These are phyloP conservation scores for Micromesistius poutassou DNA, from an alignment of 2,797 vertebrate species.

Conservation along the genomic window DNA sequence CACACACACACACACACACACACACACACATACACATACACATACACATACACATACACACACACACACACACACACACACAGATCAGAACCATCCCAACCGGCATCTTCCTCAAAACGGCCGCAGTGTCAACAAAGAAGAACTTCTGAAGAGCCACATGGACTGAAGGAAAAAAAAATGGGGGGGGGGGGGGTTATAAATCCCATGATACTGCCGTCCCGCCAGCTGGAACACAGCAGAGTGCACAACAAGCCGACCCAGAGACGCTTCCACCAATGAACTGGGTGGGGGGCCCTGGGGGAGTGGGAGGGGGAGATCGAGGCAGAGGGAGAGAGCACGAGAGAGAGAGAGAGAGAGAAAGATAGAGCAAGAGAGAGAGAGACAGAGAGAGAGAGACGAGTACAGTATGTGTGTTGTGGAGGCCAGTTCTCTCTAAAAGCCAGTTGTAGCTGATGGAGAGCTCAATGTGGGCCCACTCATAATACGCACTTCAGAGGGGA, in stretches of 20 bases:
- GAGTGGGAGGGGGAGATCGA: slow-evolving; percentile 15
- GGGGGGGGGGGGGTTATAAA: background rate
- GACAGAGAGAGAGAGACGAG: background rate
- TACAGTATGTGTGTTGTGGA: slow-evolving; percentile 17
- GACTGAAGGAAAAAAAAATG: slow-evolving; percentile 16
- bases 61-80: slow-evolving; percentile 17
- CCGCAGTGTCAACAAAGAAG: slow-evolving; percentile 56
- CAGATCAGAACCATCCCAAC: slow-evolving; percentile 38
- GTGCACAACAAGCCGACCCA: slow-evolving; percentile 51
- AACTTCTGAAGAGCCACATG: slow-evolving; percentile 59
- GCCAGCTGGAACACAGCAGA: slow-evolving; percentile 49
- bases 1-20: no score
- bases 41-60: background rate
- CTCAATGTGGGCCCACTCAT: slow-evolving; percentile 48
- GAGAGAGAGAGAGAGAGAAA: background rate
- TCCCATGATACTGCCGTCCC: slow-evolving; percentile 16
- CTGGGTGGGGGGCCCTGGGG: slow-evolving; percentile 2
- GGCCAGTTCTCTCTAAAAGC: slow-evolving; percentile 14
- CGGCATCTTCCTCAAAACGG: slow-evolving; percentile 55
- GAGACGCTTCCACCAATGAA: background rate
- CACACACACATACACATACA: no score
- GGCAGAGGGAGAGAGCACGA: slow-evolving; percentile 6
- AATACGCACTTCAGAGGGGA: slow-evolving; percentile 51
- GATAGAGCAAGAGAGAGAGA: background rate
- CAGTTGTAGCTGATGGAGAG: slow-evolving; percentile 48